A percentile compares a stretch with the other conserved stretches of the same genome.
phyloP scores from a whole-genome alignment of 2,797 vertebrate species.

The Melanotaenia pygmaea region DNA sequence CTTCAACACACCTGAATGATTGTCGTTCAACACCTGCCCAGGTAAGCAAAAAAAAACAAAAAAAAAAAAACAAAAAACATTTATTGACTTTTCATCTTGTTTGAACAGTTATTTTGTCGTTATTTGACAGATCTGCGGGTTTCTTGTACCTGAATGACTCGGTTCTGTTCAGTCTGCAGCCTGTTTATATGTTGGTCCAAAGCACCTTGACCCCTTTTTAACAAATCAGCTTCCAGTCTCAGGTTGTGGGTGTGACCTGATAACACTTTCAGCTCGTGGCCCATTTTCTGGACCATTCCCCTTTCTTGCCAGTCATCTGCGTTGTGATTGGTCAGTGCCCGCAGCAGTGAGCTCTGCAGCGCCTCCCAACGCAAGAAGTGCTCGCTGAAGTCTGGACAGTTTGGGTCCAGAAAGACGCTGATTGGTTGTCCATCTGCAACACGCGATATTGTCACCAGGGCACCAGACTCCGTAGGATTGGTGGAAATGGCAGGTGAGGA shows the following conservation, averaged over 20 bases:
- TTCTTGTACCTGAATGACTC: slow-evolving; percentile 81
- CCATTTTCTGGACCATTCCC: slow-evolving; percentile 83
- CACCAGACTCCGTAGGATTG: slow-evolving; percentile 84
- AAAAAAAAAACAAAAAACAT: not conserved
- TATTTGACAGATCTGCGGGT: not conserved
- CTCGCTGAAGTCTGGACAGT: slow-evolving; percentile 85
- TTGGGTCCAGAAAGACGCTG: slow-evolving; percentile 91
- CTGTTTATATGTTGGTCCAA: slow-evolving; percentile 87
- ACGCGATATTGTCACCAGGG: slow-evolving; percentile 89
- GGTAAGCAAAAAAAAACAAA: not conserved
- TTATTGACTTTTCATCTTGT: too few species aligned
- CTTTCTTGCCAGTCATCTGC: slow-evolving; percentile 77
- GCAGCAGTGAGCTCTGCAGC: slow-evolving; percentile 86
- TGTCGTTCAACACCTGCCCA: slow-evolving; percentile 59
- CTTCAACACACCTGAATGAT: slow-evolving; percentile 50
- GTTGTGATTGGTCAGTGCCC: slow-evolving; percentile 79
- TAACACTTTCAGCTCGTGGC: slow-evolving; percentile 86
- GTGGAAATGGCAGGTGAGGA: slow-evolving; percentile 85
- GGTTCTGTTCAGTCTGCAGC: slow-evolving; percentile 88
- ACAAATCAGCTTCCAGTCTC: slow-evolving; percentile 81
- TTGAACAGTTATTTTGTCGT: too few species aligned
- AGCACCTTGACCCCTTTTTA: slow-evolving; percentile 86
- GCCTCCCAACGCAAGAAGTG: slow-evolving; percentile 87
- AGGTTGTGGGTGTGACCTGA: slow-evolving; percentile 85
- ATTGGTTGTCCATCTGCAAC: slow-evolving; percentile 84